A percentile compares a stretch with the other conserved stretches of the same genome.
Conservation (phyloP, 1,140 invertebrate species). For the Schlechtendalia chinensis region DNA sequence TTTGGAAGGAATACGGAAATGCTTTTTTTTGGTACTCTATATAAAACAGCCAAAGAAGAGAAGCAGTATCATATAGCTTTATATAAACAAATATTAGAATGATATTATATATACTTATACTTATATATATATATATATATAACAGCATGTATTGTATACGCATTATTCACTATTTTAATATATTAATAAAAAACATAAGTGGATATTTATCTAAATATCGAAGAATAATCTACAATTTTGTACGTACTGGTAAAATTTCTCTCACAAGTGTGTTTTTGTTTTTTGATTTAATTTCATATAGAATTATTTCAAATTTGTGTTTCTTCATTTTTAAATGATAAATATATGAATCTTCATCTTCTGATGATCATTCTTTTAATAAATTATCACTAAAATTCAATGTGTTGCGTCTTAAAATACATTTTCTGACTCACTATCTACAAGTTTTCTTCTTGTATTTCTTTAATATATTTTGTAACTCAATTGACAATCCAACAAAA, state of each 20-base stretch:
- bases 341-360: neutral
- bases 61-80: neutral
- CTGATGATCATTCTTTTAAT: neutral
- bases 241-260: neutral
- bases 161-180: too few species aligned
- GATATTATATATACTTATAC: too few species aligned
- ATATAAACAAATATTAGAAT: too few species aligned
- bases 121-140: too few species aligned
- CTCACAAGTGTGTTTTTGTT: neutral
- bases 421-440: too few species aligned
- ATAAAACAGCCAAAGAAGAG: neutral
- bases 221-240: conserved; percentile 9
- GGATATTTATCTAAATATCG: neutral
- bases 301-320: neutral
- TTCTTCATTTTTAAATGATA: neutral
- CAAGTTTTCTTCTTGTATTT: neutral
- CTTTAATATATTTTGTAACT: neutral
- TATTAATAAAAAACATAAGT: neutral
- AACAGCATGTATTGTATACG: too few species aligned
- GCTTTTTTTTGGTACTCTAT: conserved; percentile 14
- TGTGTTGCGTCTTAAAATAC: neutral
- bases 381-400: neutral
- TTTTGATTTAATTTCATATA: neutral
- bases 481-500: neutral
- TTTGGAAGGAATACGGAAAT: conserved; percentile 7